Percentiles rank a stretch among this genome's conserved stretches.
Conservation (phyloP, 2,888 invertebrate genomes). For the Cryptosula pallasiana region DNA sequence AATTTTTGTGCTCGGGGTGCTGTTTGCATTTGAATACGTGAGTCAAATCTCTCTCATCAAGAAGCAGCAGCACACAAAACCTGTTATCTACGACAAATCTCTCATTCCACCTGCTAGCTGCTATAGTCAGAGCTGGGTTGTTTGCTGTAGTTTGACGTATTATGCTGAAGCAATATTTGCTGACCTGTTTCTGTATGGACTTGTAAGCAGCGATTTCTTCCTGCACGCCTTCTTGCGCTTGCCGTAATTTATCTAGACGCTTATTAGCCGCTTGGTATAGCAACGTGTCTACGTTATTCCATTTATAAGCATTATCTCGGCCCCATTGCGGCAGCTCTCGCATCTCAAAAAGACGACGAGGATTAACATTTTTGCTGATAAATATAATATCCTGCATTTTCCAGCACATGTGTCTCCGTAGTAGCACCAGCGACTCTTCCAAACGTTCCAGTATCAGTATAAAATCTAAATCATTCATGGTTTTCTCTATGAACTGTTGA, state of each 20-base stretch:
- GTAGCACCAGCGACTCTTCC: background rate
- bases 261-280: background rate
- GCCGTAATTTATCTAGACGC: background rate
- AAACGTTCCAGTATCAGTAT: background rate
- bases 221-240: background rate
- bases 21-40: slow-evolving; percentile 14
- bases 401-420: slow-evolving; percentile 17
- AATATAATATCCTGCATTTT: slow-evolving; percentile 17
- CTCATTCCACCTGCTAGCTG: slow-evolving; percentile 4
- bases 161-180: background rate
- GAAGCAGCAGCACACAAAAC: background rate
- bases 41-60: slow-evolving; percentile 19
- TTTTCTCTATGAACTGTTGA: background rate
- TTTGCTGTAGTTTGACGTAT: background rate
- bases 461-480: background rate
- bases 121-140: background rate
- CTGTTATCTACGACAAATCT: background rate
- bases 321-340: background rate
- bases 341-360: background rate
- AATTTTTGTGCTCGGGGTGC: slow-evolving; percentile 5
- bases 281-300: slow-evolving; percentile 3
- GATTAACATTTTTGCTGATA: slow-evolving; percentile 19
- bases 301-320: slow-evolving; percentile 8
- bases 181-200: background rate
- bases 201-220: slow-evolving; percentile 2